Evolutionary conservation across 2,797 vertebrate species (phyloP).

Genomic region (Trematomus bernacchii): DNA sequence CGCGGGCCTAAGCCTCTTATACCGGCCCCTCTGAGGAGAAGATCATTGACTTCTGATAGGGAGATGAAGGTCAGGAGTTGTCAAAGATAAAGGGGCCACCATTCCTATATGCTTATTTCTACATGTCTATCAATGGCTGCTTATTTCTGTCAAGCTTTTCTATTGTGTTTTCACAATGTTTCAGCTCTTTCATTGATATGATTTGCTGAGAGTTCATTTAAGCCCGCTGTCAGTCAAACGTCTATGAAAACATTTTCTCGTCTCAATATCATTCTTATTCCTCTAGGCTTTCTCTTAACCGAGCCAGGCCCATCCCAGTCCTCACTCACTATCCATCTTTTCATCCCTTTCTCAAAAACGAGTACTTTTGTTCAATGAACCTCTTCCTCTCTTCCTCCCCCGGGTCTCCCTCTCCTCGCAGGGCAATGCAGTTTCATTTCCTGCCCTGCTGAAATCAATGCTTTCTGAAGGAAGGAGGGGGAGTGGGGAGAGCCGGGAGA

Average conservation of each 20-base stretch:
- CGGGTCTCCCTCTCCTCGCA: slow-evolving; percentile 58
- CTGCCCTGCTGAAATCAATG: slow-evolving; percentile 80
- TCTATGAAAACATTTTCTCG: slow-evolving; percentile 57
- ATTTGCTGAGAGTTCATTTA: slow-evolving; percentile 49
- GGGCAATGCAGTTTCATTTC: slow-evolving; percentile 81
- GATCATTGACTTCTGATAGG: slow-evolving; percentile 81
- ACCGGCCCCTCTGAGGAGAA: slow-evolving; percentile 73
- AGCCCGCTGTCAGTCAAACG: slow-evolving; percentile 57
- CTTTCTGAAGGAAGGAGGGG: slow-evolving; percentile 41
- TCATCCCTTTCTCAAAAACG: slow-evolving; percentile 39
- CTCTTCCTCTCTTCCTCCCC: slow-evolving; percentile 61
- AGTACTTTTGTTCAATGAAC: slow-evolving; percentile 52
- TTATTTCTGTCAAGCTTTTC: slow-evolving; percentile 21
- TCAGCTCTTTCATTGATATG: slow-evolving; percentile 18
- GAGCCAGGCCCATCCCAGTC: slow-evolving; percentile 38
- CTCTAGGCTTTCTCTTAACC: slow-evolving; percentile 48
- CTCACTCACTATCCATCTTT: slow-evolving; percentile 62
- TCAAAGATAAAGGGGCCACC: slow-evolving; percentile 41
- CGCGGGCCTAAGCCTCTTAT: slow-evolving; percentile 81
- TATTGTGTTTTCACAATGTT: not conserved
- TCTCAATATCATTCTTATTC: slow-evolving; percentile 37
- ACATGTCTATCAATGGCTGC: not conserved
- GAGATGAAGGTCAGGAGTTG: slow-evolving; percentile 64
- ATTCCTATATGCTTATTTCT: not conserved
- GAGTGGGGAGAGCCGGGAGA: not conserved